A percentile compares a stretch with the other conserved stretches of the same genome.
Evolutionary conservation across 2,797 vertebrate genomes (phyloP).

Genomic region (Emydoidea blandingii): DNA sequence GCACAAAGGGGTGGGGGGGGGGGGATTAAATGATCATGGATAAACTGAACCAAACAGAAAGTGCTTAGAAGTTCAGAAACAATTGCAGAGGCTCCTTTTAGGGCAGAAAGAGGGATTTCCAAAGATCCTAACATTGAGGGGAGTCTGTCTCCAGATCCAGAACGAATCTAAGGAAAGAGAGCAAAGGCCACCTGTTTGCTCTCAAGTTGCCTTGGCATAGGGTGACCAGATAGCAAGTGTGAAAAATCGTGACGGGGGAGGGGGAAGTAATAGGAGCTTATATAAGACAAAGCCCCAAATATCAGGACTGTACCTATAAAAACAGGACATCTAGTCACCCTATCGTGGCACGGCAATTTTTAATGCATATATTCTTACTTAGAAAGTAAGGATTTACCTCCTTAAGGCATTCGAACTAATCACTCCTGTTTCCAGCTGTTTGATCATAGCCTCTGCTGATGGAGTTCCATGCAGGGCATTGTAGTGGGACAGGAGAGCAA

Average conservation of each 20-base stretch:
- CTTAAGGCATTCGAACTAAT: no score
- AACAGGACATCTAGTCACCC: no score
- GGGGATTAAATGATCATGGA: neutral
- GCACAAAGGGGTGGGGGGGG: rapidly evolving
- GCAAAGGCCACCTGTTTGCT: neutral
- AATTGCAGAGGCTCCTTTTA: neutral
- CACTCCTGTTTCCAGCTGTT: neutral
- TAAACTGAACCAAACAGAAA: neutral
- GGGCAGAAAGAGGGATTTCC: neutral
- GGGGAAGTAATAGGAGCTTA: no score
- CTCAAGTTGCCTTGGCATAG: neutral
- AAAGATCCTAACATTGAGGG: neutral
- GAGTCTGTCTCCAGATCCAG: neutral
- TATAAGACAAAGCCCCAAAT: no score
- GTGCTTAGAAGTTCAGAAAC: neutral
- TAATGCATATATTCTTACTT: neutral
- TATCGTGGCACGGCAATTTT: neutral
- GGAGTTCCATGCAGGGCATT: neutral
- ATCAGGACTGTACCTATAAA: no score
- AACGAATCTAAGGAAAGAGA: neutral
- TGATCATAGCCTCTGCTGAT: neutral
- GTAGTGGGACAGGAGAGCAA: neutral
- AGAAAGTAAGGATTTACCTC: neutral
- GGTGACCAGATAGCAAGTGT: no score
- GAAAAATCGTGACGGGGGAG: no score